These are phyloP conservation scores for Zele albiditarsus DNA, from an alignment of 2,888 invertebrate species.

Conservation along the genomic window DNA sequence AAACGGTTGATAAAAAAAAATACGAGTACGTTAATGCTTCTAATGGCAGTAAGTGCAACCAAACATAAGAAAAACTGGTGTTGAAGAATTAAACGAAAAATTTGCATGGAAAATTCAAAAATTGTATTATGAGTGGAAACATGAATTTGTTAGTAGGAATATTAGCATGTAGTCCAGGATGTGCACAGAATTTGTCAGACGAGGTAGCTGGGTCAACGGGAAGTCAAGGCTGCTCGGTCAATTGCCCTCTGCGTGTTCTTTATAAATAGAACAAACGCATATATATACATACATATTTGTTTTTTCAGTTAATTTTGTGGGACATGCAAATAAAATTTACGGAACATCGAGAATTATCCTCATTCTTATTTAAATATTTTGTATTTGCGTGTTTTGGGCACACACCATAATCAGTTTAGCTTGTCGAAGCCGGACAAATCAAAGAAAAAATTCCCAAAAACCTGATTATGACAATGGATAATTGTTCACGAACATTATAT, in stretches of 20 bases:
- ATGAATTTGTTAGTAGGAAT: not conserved
- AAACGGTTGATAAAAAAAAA: not conserved
- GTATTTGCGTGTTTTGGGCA: not conserved
- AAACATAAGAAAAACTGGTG: no score
- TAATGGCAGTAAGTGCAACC: no score
- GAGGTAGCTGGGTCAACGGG: constrained; percentile 57
- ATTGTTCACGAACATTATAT: not conserved
- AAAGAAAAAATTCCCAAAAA: not conserved
- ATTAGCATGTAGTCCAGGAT: constrained; percentile 7
- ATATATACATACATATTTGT: not conserved
- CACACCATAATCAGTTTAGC: not conserved
- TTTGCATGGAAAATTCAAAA: no score
- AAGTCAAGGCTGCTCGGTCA: constrained; percentile 71
- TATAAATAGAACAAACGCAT: constrained; percentile 63
- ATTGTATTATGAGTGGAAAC: no score
- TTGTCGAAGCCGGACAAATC: not conserved
- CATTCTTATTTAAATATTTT: not conserved
- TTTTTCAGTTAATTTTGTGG: not conserved
- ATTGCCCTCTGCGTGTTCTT: constrained; percentile 64
- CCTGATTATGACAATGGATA: not conserved
- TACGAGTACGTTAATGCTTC: not conserved
- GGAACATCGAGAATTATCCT: not conserved
- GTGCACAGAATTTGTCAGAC: constrained; percentile 26
- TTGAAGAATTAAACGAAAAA: no score
- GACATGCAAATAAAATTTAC: not conserved